These are phyloP conservation scores for Miltochrista miniata DNA, from an alignment of 2,888 invertebrate species.

Conservation along the genomic window DNA sequence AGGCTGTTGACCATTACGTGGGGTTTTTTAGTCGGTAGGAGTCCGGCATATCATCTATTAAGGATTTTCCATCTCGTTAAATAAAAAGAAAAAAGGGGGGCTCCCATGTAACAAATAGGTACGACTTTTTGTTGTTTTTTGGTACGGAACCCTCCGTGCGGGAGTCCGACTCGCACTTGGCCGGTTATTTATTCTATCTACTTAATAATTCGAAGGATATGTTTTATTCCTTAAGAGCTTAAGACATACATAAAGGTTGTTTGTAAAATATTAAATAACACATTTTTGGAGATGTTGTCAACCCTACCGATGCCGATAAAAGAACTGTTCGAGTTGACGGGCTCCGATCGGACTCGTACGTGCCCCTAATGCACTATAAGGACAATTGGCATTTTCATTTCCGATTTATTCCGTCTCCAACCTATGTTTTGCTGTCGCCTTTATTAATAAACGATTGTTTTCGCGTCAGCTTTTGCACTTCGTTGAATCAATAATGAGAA, in stretches of 20 bases:
- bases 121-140: too few relatives aligned
- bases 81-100: too few relatives aligned
- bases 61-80: too few relatives aligned
- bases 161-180: too few relatives aligned
- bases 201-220: too few relatives aligned
- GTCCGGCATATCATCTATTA: too few relatives aligned
- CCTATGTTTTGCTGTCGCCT: constrained; percentile 55
- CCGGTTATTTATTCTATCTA: too few relatives aligned
- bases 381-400: constrained; percentile 53
- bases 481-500: constrained; percentile 69
- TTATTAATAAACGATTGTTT: constrained; percentile 74
- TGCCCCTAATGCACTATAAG: constrained; percentile 62
- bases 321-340: constrained; percentile 34
- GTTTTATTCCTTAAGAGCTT: too few relatives aligned
- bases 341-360: constrained; percentile 39
- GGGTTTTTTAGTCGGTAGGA: too few relatives aligned
- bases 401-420: constrained; percentile 49
- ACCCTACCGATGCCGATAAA: constrained; percentile 35
- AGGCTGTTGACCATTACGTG: too few relatives aligned
- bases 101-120: too few relatives aligned
- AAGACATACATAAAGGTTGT: neutral
- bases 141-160: too few relatives aligned
- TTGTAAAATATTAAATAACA: neutral
- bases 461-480: constrained; percentile 79
- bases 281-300: constrained; percentile 10